Evolutionary conservation across 35 echinoderm and acorn worm genomes (phyloP), one percentile per base, ranked within the genome.

Genomic region (Strongylocentrotus purpuratus): DNA sequence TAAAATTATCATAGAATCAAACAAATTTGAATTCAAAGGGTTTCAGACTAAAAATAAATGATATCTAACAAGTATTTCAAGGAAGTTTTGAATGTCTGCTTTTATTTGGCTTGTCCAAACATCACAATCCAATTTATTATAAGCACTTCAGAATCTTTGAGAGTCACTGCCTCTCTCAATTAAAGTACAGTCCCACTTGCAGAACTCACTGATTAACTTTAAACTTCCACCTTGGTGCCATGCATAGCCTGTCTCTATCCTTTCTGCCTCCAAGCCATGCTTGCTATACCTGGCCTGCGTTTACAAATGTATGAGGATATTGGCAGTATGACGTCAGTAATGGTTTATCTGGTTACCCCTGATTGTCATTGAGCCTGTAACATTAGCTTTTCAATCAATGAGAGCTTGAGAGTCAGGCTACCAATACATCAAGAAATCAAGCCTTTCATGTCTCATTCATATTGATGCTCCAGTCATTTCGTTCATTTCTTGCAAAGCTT

Each of bases 341-440:
- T 94, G 92, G 92, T 61, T 94, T 58, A 33, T 58, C 45, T 59
- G 92, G 32, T 48, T 55, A 28, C 46, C 25, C 18, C 31, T 33
- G 92, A 58, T 33, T 55, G 92, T 61, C 31, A 94, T 94, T 94
- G 92, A 55, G 22, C 58, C n/a, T 22, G 92, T 94, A 55, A 48
- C 87, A 45, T 33, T 89, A 89, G 32, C 87, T 89, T 89, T 89
- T 89, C 45, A 89, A 89, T 89, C 87, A 89, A 89, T 89, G 65
- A 28, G 20, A n/a, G 65, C 25, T 78, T 28, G 65, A 4, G 20
- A 78, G 65, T 78, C 22, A 78, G 28, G 65, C 22, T 28, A 78
- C 65, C 65, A 3, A 78, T 78, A 78, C 65, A 78, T 78, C 4
- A 8, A 78, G 20, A 55, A 55, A 55, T 55, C 50, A n/a, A 78